Evolutionary conservation across 2,888 invertebrate genomes (phyloP).

Genomic region (Siphonodentalium dalli): DNA sequence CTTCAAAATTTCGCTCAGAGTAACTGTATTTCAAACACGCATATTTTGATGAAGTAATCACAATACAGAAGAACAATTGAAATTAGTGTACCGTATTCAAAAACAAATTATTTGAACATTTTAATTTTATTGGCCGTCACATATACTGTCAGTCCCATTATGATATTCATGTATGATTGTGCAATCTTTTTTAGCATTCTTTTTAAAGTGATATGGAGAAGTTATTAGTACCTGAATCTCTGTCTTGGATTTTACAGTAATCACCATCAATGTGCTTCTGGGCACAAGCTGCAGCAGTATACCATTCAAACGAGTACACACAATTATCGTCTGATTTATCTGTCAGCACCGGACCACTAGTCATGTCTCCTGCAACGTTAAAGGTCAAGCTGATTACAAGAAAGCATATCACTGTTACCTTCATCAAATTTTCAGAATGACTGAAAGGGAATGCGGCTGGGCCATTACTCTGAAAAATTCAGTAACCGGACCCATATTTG

Average conservation of each 20-base stretch:
- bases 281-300: conserved; percentile 59
- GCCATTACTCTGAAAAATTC: neutral
- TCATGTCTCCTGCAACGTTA: conserved; percentile 39
- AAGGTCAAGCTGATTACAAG: neutral
- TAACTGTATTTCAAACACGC: no score
- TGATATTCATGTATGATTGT: no score
- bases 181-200: no score
- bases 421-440: neutral
- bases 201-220: no score
- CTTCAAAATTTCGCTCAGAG: no score
- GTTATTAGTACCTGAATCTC: conserved; percentile 47
- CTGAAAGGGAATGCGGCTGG: neutral
- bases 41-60: no score
- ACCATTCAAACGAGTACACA: conserved; percentile 60
- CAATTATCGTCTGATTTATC: conserved; percentile 46
- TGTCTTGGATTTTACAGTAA: conserved; percentile 44
- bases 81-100: no score
- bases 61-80: no score
- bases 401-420: neutral
- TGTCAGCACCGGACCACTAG: conserved; percentile 47
- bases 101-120: no score
- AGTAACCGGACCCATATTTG: neutral
- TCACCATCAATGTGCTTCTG: conserved; percentile 36
- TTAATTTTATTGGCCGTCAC: no score
- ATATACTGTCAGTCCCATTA: no score